Evolutionary conservation across 2,113 vertebrate species (phyloP).

Genomic region (Aphyosemion australe): DNA sequence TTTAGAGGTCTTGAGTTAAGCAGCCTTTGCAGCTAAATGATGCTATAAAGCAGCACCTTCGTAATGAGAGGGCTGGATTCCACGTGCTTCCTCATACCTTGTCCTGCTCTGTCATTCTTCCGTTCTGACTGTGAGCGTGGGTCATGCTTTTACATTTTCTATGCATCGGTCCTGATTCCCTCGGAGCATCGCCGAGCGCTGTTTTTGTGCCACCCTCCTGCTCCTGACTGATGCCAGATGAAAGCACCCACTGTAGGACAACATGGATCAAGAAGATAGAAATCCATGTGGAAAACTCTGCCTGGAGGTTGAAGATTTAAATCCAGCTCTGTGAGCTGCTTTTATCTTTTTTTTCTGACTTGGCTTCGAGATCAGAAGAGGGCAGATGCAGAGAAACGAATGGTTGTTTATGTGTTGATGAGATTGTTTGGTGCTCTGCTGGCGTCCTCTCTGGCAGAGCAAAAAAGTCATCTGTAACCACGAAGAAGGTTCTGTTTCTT

Average conservation of each 20-base stretch:
- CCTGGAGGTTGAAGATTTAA: conserved; percentile 17
- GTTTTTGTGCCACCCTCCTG: conserved; percentile 15
- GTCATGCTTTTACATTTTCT: background rate
- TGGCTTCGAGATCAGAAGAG: conserved; percentile 6
- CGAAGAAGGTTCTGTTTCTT: conserved; percentile 11
- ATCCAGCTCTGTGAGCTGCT: background rate
- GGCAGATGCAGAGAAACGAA: conserved; percentile 1
- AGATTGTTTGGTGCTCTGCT: background rate
- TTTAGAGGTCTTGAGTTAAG: conserved; percentile 44
- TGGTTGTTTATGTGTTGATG: background rate
- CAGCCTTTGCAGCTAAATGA: conserved; percentile 39
- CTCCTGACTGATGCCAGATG: conserved; percentile 3
- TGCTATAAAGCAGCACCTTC: conserved; percentile 59
- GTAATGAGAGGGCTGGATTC: conserved; percentile 46
- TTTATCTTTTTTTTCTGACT: background rate
- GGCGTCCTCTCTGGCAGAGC: background rate
- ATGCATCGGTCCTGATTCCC: background rate
- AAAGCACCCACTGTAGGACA: conserved; percentile 17
- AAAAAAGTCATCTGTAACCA: conserved; percentile 11
- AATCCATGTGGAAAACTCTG: conserved; percentile 9
- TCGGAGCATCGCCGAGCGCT: background rate
- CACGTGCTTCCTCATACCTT: background rate
- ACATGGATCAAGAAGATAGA: conserved; percentile 15
- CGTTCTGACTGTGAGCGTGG: background rate
- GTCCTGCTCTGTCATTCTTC: background rate